Conservation (phyloP, 2,888 invertebrate species). For the Nomada ruficornis region DNA sequence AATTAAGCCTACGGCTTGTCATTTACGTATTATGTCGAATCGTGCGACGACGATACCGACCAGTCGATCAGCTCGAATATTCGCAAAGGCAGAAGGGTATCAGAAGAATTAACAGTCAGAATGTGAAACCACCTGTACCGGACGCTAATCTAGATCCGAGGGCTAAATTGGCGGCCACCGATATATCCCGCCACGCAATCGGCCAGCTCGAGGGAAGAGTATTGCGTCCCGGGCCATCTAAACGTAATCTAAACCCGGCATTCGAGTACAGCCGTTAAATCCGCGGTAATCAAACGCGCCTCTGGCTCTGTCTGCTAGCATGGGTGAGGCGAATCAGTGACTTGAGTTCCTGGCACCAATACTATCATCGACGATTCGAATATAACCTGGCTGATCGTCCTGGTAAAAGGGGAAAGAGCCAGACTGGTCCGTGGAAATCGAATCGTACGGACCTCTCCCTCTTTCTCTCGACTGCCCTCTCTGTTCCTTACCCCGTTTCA, state of each 20-base stretch:
- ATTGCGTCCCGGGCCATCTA: conserved; percentile 70
- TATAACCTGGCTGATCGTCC: conserved; percentile 48
- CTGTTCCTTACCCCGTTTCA: not conserved
- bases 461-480: not conserved
- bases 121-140: conserved; percentile 61
- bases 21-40: conserved; percentile 9
- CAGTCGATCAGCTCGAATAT: conserved; percentile 27
- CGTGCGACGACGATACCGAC: not conserved
- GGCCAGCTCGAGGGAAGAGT: conserved; percentile 43
- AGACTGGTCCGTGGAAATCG: conserved; percentile 51
- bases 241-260: conserved; percentile 73
- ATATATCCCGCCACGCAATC: conserved; percentile 57
- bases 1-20: conserved; percentile 18
- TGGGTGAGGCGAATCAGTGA: conserved; percentile 62
- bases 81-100: conserved; percentile 18
- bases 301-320: conserved; percentile 47
- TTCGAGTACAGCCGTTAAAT: conserved; percentile 75
- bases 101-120: conserved; percentile 66
- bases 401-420: conserved; percentile 37
- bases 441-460: conserved; percentile 40
- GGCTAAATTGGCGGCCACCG: conserved; percentile 64
- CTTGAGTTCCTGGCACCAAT: conserved; percentile 59
- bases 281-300: conserved; percentile 77
- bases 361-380: conserved; percentile 48
- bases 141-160: conserved; percentile 66